Evolutionary conservation across 2,888 invertebrate genomes (phyloP).

Genomic region (Catocala fraxini): DNA sequence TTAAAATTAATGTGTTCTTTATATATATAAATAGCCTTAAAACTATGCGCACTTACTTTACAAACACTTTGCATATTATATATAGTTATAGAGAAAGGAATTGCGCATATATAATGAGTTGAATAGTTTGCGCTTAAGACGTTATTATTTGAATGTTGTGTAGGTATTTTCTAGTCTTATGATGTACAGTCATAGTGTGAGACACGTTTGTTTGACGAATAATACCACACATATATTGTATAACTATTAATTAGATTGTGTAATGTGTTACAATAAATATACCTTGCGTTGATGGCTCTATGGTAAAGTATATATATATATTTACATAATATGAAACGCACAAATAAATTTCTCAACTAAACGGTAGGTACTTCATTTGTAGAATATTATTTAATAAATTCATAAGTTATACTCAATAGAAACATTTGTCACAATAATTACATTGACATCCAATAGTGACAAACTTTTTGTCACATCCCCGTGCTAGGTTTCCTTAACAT

Average conservation of each 20-base stretch:
- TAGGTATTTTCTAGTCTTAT: slow-evolving; percentile 67
- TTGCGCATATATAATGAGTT: slow-evolving; percentile 37
- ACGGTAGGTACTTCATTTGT: too few species aligned
- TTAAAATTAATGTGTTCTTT: too few species aligned
- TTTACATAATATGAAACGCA: too few species aligned
- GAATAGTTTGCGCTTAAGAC: slow-evolving; percentile 39
- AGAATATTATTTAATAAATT: too few species aligned
- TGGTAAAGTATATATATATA: background rate
- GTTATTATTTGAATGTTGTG: slow-evolving; percentile 40
- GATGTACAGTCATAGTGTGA: slow-evolving; percentile 52
- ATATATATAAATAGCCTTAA: background rate
- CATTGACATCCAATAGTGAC: too few species aligned
- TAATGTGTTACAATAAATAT: slow-evolving; percentile 27
- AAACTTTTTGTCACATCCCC: too few species aligned
- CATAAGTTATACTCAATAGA: too few species aligned
- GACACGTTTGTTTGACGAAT: slow-evolving; percentile 45
- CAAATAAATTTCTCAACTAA: too few species aligned
- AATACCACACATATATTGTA: slow-evolving; percentile 38
- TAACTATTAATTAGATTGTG: slow-evolving; percentile 35
- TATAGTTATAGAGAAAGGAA: slow-evolving; percentile 32
- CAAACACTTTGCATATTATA: slow-evolving; percentile 1
- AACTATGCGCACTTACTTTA: slow-evolving; percentile 12
- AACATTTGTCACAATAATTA: too few species aligned
- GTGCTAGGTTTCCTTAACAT: too few species aligned
- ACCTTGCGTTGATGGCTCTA: slow-evolving; percentile 24